phyloP scores from a whole-genome alignment of 2,113 vertebrate species.

The Sprattus sprattus region DNA sequence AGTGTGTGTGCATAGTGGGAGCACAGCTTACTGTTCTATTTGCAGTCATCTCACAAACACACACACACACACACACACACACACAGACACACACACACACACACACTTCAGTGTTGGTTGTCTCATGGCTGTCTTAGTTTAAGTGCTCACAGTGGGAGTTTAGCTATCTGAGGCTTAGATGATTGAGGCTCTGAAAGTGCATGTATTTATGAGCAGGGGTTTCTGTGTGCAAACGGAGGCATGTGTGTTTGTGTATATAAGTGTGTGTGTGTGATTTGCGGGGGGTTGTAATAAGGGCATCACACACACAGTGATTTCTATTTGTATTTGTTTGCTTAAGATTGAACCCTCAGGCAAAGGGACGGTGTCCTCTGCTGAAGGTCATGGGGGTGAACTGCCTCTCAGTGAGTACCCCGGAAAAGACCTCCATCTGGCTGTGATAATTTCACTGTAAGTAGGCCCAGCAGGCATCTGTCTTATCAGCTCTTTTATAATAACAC shows the following conservation, averaged over 20 bases:
- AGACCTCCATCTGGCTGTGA: background rate
- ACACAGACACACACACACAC: background rate
- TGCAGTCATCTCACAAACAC: background rate
- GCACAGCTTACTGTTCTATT: conserved; percentile 5
- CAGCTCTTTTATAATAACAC: background rate
- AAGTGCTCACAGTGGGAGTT: background rate
- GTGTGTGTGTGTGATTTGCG: background rate
- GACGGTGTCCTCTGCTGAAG: background rate
- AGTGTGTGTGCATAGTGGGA: background rate
- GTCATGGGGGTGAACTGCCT: background rate
- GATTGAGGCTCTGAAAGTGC: background rate
- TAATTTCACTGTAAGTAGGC: background rate
- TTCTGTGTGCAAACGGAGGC: background rate
- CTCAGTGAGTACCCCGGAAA: background rate
- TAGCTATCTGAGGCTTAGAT: background rate
- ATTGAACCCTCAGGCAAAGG: background rate
- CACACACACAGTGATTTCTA: background rate
- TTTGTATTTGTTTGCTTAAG: background rate
- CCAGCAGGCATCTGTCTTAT: background rate
- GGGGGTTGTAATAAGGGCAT: background rate
- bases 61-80: too few relatives aligned
- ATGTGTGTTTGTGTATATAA: background rate
- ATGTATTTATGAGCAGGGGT: background rate
- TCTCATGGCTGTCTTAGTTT: background rate
- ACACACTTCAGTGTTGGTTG: background rate